Evolutionary conservation across 2,797 vertebrate genomes (phyloP), one percentile per base, ranked within the genome.

Genomic region (Hapalemur alaotrensis): DNA sequence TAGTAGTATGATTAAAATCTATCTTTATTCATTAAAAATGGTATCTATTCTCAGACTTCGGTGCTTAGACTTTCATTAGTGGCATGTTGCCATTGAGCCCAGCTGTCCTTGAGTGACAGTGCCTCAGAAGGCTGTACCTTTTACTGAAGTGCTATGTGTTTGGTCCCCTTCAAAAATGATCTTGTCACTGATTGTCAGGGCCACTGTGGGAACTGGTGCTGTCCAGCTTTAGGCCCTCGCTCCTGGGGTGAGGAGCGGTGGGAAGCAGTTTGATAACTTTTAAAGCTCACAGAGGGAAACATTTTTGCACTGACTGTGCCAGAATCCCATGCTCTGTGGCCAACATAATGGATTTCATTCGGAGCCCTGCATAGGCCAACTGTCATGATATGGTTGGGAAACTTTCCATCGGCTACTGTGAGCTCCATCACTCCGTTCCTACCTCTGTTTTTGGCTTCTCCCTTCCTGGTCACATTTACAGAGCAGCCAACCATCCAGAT

Each of bases 401-500:
- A 23, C 52, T 97, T 98, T 97, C 96, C 86, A 94, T 95, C 93
- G 95, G 95, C 97, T 97, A 78, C 97, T 96, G 57, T 96, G 95
- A 98, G 72, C 93, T 63, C 96, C 91, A 6, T 43, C 59, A 72
- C 91, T 95, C 70, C 94, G 72, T 88, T 97, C 94, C 73, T 97
- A 87, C 96, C 95, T 96, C 95, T 83, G 35, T 97, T 98, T 97
- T 91, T 93, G 96, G 85, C 92, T 97, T 97, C 95, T 97, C 76
- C 72, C 13, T 97, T 95, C 94, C 96, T 94, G 97, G 95, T 97
- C 72, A 87, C 95, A 80, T 80, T 97, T 98, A 97, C 41, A 94
- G 97, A 98, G 96, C 81, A 95, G n/a, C 75, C 61, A 94, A 91
- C 92, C 96, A 92, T 97, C 98, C 98, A 98, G 98, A 98, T 97